Percentiles rank a stretch among this genome's conserved stretches.
Conservation (phyloP, 1,140 invertebrate species). For the Ooceraea biroi region DNA sequence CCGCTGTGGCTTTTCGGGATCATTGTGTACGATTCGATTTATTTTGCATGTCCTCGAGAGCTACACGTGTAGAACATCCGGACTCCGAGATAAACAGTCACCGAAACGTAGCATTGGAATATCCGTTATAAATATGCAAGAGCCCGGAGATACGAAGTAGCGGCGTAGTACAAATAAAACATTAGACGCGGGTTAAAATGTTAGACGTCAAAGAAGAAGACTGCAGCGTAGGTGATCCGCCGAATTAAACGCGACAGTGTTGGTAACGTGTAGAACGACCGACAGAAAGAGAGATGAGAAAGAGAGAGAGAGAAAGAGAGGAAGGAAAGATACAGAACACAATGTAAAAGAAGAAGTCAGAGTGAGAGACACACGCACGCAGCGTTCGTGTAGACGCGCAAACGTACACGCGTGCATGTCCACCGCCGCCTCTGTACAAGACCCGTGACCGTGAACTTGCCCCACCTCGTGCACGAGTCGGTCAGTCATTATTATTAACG, state of each 20-base stretch:
- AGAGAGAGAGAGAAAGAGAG: neutral
- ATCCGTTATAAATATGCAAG: constrained; percentile 36
- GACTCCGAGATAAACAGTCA: neutral
- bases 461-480: constrained; percentile 78
- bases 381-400: constrained; percentile 60
- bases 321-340: neutral
- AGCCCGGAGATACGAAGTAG: constrained; percentile 5
- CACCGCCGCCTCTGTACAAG: constrained; percentile 65
- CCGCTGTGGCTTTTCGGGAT: no score
- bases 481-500: constrained; percentile 81
- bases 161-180: constrained; percentile 45
- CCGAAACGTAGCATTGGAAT: neutral
- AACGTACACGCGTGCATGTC: constrained; percentile 69
- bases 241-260: constrained; percentile 53
- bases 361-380: constrained; percentile 38
- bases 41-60: neutral
- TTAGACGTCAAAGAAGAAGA: constrained; percentile 41
- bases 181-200: constrained; percentile 37
- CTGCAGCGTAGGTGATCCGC: constrained; percentile 42
- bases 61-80: neutral
- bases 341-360: constrained; percentile 1
- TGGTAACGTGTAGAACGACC: constrained; percentile 3
- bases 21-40: neutral
- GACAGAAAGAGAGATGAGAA: constrained; percentile 10
- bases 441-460: constrained; percentile 81